Conservation (phyloP, 2,113 vertebrate genomes). For the Mastomys coucha region DNA sequence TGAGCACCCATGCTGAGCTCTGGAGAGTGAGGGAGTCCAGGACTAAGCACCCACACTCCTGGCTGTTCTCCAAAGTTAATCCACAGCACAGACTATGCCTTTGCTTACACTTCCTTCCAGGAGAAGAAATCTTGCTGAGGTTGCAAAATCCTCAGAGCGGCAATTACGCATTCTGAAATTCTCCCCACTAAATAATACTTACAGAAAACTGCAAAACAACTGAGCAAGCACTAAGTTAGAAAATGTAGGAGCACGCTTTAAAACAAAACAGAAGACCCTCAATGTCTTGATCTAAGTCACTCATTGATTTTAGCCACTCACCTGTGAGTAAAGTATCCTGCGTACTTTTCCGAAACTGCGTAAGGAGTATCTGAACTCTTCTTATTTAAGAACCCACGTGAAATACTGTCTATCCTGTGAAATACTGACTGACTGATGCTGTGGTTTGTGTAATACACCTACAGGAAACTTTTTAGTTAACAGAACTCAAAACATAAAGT, state of each 20-base stretch:
- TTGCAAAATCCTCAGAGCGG: constrained; percentile 44
- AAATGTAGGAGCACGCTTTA: constrained; percentile 29
- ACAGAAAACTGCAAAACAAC: constrained; percentile 21
- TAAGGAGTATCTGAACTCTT: constrained; percentile 17
- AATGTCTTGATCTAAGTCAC: constrained; percentile 26
- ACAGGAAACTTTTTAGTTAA: constrained; percentile 16
- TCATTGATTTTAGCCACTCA: not conserved
- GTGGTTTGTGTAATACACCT: constrained; percentile 2
- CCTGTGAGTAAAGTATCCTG: constrained; percentile 17
- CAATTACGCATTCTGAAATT: constrained; percentile 70
- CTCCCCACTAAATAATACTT: constrained; percentile 53
- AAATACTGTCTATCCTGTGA: constrained; percentile 19
- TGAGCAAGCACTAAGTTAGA: constrained; percentile 12
- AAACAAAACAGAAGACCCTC: not conserved
- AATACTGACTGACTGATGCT: not conserved
- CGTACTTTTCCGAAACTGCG: constrained; percentile 30
- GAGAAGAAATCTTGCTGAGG: constrained; percentile 52
- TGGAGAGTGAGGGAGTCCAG: not conserved
- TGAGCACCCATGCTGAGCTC: constrained; percentile 15
- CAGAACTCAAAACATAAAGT: not conserved
- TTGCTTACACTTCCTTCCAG: constrained; percentile 33
- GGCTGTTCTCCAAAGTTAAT: constrained; percentile 46
- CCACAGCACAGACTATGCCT: constrained; percentile 38
- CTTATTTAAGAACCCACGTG: not conserved
- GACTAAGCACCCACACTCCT: constrained; percentile 32